Evolutionary conservation across 2,888 invertebrate species (phyloP), one percentile per base, ranked within the genome.

Genomic region (Melieria omissa): DNA sequence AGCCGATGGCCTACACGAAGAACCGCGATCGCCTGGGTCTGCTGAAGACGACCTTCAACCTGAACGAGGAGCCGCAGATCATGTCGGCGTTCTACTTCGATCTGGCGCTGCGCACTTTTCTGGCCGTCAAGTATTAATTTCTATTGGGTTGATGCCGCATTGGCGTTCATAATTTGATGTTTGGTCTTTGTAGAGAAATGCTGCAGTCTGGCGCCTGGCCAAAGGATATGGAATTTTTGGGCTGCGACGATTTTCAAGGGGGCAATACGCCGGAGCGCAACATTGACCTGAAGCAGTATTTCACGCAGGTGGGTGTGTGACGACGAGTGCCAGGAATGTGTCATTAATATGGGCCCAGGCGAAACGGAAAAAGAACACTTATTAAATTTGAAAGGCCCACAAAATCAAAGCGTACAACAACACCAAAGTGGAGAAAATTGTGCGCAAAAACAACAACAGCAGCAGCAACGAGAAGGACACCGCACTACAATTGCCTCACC

Each of bases 71-170:
- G 79, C 93, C 94, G 4, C 92, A 93, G 86, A 92, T 95, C 74
- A 91, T 92, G 57, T 91, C 93, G 0, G 93, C 94, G 5, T 96
- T 97, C 87, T 96, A 96, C 87, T 96, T 95, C 86, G 97, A 97
- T 87, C 87, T 97, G 75, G 91, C 93, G 42, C 85, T 94, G 72
- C 88, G 93, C 77, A 90, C 93, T 4, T 91, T 94, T 81, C 86
- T 93, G 78, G 90, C 93, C 7, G 88, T 94, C 76, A 93, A 92
- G 93, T 93, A 89, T 49, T 52, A n/a, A 12, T 9, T 52, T 9
- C 14, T 9, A 12, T 8, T 52, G 29, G 29, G 29, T 29, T 3
- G 3, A 49, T 49, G 49, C 9, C 49, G 3, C 29, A 29, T 29
- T 29, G 29, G 29, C 29, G 29, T 29, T 29, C 29, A 3, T 29